Base-by-base conservation (phyloP, 2,113 vertebrate genomes). In the Hassar affinis region DNA sequence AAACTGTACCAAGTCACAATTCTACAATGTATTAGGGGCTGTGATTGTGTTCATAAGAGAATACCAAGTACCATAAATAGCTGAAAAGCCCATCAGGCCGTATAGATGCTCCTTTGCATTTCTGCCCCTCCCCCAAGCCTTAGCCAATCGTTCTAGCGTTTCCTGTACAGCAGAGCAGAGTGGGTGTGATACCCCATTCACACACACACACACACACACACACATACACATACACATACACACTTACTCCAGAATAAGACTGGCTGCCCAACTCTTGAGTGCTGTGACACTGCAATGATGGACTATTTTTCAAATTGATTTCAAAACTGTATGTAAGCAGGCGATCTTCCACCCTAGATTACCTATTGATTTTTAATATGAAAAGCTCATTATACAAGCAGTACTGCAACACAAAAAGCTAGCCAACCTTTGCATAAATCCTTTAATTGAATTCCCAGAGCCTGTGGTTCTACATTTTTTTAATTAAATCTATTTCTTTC, bases 301-400 rank as follows among this genome's bases (percentile, higher is more conserved):
- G 97, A 98, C 98, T 97, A 97, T 97, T 98, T 98, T 98, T 98
- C 96, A 98, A 99, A 99, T 99, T 99, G 97, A 99, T 99, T 99
- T 98, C 93, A 99, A 98, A 98, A 99, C 97, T 98, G 97, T 99
- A 98, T 96, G 97, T 97, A 98, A 98, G 96, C 95, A 96, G 96
- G 96, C 96, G 96, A 98, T 98, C 96, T 97, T 97, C 96, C 95
- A 96, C 96, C 97, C 96, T 95, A 98, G 96, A 98, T 98, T 96
- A 97, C 93, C 94, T 98, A 99, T 99, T 97, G 98, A 99, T 99
- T 98, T 96, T 97, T 98, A 96, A 98, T 99, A 98, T 98, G 97
- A 98, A 98, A 98, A 97, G 97, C 96, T 98, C 97, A 98, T 99
- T 99, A 98, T 96, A 98, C 97, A 99, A 96, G 97, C 97, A 97